Evolutionary conservation across 2,797 vertebrate genomes (phyloP), one percentile per base, ranked within the genome.

Genomic region (Thripadectes ignobilis): DNA sequence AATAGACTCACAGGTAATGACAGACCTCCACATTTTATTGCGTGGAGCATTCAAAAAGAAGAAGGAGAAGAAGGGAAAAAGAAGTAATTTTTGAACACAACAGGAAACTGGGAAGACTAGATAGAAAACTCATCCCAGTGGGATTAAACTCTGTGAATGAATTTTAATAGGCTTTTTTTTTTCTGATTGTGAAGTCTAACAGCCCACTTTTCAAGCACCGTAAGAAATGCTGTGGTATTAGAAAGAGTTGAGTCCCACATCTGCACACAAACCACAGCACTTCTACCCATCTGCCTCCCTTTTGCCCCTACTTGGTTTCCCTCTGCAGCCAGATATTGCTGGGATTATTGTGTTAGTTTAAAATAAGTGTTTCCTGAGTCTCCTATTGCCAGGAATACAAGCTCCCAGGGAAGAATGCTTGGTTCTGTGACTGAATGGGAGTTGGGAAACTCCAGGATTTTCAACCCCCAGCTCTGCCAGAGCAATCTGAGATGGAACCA

Each of bases 1-100:
- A 91, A 95, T 75, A 93, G 74, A 78, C 87, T 79, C 61, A 10
- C 77, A 92, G 80, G 82, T 92, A 97, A 96, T 75, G 87, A 94
- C 74, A 85, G 85, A 79, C 46, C 67, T 95, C 85, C 79, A 45
- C 12, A 5, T 93, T 95, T 96, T 93, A 94, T 95, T 95, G 81
- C 69, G 62, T 3, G 78, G 59, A 77, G 54, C 67, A 77, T 85
- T 83, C 63, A 67, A 88, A 65, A 80, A 89, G 54, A 55, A 88
- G 55, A 58, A 67, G 73, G 82, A 85, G 80, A 78, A 94, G 48
- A 75, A 84, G 41, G 26, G 26, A 54, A 81, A 43, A 86, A 81
- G 43, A 62, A 79, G 69, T 32, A 63, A 95, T 93, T 94, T 96
- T 55, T 76, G 87, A 93, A 63, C 46, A 66, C 84, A 95, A 79